These are phyloP conservation scores for Pristionchus mayeri DNA, from an alignment of 2,888 invertebrate genomes.

Conservation along the genomic window DNA sequence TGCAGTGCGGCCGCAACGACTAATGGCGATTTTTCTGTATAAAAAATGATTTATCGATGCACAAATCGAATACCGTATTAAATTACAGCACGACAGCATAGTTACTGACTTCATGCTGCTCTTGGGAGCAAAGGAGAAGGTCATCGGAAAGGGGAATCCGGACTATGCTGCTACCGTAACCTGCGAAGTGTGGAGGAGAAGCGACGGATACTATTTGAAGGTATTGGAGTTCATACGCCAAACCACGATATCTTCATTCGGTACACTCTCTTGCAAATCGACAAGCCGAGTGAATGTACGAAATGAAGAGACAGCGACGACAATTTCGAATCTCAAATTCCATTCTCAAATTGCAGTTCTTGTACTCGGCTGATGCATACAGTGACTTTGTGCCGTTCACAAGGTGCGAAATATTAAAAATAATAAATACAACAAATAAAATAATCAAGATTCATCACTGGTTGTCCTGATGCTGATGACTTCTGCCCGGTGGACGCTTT, in stretches of 20 bases:
- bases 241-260: no score
- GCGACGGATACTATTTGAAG: slow-evolving; percentile 32
- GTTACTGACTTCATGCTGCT: background rate
- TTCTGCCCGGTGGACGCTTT: background rate
- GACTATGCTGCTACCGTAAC: slow-evolving; percentile 40
- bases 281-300: no score
- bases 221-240: no score
- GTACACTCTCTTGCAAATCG: no score
- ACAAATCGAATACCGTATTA: background rate
- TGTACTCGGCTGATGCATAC: background rate
- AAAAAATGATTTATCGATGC: no score
- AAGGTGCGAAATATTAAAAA: background rate
- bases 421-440: background rate
- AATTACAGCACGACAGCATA: slow-evolving; percentile 29
- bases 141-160: slow-evolving; percentile 6
- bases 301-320: background rate
- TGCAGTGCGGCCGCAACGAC: no score
- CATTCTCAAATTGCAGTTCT: background rate
- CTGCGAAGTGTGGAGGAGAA: slow-evolving; percentile 42
- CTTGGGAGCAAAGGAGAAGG: slow-evolving; percentile 3
- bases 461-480: background rate
- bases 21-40: no score
- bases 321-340: background rate
- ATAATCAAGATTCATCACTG: background rate
- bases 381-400: background rate